Conservation (phyloP, 2,888 invertebrate species). For the Drosophila testacea region DNA sequence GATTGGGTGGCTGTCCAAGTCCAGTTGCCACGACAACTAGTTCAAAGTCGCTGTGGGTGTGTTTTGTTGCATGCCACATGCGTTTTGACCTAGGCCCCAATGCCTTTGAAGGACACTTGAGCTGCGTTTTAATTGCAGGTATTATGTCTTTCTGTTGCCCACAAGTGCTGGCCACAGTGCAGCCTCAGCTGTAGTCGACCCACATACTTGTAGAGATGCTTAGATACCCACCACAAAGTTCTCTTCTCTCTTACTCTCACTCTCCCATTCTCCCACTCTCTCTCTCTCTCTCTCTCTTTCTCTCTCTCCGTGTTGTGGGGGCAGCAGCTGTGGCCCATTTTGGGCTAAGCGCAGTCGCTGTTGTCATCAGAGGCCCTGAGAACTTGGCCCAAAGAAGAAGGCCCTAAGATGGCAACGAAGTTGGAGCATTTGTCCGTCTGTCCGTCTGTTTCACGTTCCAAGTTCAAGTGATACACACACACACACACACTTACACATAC, state of each 20-base stretch:
- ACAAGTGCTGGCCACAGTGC: constrained; percentile 55
- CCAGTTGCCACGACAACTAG: constrained; percentile 55
- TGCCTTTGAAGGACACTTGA: constrained; percentile 79
- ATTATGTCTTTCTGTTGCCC: constrained; percentile 73
- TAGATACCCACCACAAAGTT: constrained; percentile 44
- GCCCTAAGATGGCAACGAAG: constrained; percentile 7
- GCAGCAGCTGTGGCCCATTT: constrained; percentile 61
- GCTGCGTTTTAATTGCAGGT: constrained; percentile 82
- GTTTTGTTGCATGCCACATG: constrained; percentile 22
- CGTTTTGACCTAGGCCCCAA: constrained; percentile 81
- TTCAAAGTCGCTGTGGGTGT: constrained; percentile 66
- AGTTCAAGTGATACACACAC: constrained; percentile 65
- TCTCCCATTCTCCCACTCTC: not conserved
- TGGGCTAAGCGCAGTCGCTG: constrained; percentile 51
- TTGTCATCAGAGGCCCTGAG: constrained; percentile 27
- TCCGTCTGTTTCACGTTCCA: constrained; percentile 33
- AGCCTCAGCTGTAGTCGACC: constrained; percentile 33
- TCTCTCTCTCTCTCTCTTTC: constrained; percentile 1
- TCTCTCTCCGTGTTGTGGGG: constrained; percentile 10
- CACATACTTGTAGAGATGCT: constrained; percentile 44
- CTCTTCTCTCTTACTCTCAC: constrained; percentile 1
- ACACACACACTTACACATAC: constrained; percentile 5
- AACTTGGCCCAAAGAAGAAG: constrained; percentile 34
- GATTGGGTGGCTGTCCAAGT: constrained; percentile 9
- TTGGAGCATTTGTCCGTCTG: constrained; percentile 8